These are phyloP conservation scores for Stenodera caucasica DNA, from an alignment of 2,888 invertebrate genomes.

Conservation along the genomic window DNA sequence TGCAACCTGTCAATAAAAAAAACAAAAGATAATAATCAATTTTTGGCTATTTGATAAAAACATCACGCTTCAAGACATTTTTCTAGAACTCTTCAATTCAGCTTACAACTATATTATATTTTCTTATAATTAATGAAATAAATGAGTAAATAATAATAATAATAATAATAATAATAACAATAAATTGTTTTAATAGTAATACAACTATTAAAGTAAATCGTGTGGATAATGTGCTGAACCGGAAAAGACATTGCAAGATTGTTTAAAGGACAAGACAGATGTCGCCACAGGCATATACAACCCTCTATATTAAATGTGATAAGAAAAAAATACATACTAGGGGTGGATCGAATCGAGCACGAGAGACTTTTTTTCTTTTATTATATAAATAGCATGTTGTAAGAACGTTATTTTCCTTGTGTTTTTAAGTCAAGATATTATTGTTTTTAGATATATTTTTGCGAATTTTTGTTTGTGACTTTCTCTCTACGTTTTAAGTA, in stretches of 20 bases:
- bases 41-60: too few relatives aligned
- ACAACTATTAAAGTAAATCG: conserved; percentile 1
- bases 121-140: background rate
- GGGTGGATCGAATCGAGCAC: conserved; percentile 1
- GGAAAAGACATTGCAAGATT: conserved; percentile 1
- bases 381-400: conserved; percentile 31
- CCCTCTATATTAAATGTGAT: background rate
- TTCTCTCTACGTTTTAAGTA: background rate
- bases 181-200: background rate
- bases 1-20: too few relatives aligned
- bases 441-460: conserved; percentile 25
- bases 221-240: conserved; percentile 3
- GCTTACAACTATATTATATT: too few relatives aligned
- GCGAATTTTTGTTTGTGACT: conserved; percentile 14
- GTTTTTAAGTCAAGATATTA: conserved; percentile 4
- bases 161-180: background rate
- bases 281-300: conserved; percentile 18
- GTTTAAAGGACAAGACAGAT: conserved; percentile 15
- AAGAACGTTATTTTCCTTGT: conserved; percentile 34
- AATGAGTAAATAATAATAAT: background rate
- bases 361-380: background rate
- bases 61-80: too few relatives aligned
- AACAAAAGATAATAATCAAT: too few relatives aligned
- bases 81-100: too few relatives aligned
- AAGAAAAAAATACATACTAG: background rate